phyloP scores from a whole-genome alignment of 2,888 invertebrate species.

The Lamellibrachia columna region DNA sequence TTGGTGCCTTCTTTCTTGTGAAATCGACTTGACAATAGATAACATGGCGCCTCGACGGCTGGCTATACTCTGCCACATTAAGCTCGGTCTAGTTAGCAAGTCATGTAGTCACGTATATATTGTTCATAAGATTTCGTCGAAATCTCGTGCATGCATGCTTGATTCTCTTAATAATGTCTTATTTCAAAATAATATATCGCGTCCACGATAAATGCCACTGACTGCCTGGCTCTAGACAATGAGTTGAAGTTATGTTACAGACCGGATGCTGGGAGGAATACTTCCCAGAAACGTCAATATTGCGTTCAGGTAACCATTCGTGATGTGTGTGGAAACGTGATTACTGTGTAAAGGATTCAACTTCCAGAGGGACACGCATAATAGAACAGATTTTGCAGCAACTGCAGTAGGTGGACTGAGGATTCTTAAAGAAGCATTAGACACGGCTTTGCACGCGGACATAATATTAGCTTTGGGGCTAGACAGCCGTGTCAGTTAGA shows the following conservation, averaged over 20 bases:
- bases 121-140: not conserved
- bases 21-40: not conserved
- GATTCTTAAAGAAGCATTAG: not conserved
- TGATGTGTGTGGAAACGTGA: not conserved
- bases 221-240: not conserved
- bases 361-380: not conserved
- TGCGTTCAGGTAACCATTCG: not conserved
- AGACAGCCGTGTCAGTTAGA: not conserved
- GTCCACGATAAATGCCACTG: not conserved
- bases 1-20: not conserved
- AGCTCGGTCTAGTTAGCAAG: not conserved
- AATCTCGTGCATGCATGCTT: not conserved
- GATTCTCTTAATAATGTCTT: not conserved
- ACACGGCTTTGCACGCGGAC: not conserved
- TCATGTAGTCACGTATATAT: not conserved
- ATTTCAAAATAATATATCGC: not conserved
- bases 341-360: not conserved
- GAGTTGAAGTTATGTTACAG: not conserved
- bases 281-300: conserved; percentile 2
- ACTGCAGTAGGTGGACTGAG: not conserved
- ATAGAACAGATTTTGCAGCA: not conserved
- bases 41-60: not conserved
- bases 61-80: not conserved
- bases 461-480: not conserved
- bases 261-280: not conserved